These are phyloP conservation scores for Heliocidaris erythrogramma DNA, from an alignment of 35 echinoderm and acorn worm genomes.

Conservation along the genomic window DNA sequence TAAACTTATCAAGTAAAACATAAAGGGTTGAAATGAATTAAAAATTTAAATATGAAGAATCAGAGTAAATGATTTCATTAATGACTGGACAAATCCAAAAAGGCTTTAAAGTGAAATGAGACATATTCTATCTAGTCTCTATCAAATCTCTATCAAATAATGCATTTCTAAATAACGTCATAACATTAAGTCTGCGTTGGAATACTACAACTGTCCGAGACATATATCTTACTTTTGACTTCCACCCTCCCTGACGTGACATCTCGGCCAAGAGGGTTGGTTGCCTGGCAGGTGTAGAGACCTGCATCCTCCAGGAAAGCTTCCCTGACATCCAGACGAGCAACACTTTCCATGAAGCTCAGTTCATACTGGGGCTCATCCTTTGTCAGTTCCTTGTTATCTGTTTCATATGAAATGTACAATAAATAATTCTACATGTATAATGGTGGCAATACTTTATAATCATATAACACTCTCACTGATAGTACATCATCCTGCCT, in stretches of 20 bases:
- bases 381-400: constrained; percentile 49
- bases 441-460: background rate
- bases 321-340: constrained; percentile 36
- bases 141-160: too few species aligned
- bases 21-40: too few species aligned
- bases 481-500: background rate
- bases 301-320: constrained; percentile 50
- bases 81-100: too few species aligned
- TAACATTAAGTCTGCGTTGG: too few species aligned
- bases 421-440: background rate
- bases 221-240: constrained; percentile 25
- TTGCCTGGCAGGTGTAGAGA: constrained; percentile 60
- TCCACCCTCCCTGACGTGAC: constrained; percentile 46
- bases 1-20: too few species aligned
- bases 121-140: too few species aligned
- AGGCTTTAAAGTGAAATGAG: too few species aligned
- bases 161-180: too few species aligned
- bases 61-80: too few species aligned
- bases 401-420: too few species aligned
- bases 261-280: constrained; percentile 61
- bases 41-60: too few species aligned
- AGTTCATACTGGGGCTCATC: constrained; percentile 22
- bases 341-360: constrained; percentile 51
- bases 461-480: background rate
- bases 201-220: background rate